Percentiles rank a stretch among this genome's conserved stretches.
Conservation (phyloP, 2,797 vertebrate genomes). For the Buceros bicornis region DNA sequence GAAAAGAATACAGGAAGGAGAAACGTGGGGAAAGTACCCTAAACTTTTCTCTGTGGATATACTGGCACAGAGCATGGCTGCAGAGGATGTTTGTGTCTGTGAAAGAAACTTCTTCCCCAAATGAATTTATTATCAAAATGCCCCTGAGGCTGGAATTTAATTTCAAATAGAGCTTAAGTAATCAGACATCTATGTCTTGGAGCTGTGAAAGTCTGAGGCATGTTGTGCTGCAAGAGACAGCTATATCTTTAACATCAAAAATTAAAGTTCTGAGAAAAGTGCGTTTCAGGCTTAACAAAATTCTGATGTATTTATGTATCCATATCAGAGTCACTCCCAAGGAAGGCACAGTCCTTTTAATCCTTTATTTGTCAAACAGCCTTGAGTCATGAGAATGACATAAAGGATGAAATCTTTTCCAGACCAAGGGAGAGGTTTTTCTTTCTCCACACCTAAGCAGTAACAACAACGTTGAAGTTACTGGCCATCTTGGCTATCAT, state of each 20-base stretch:
- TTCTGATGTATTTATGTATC: not conserved
- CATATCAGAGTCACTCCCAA: not conserved
- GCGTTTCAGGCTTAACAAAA: slow-evolving; percentile 27
- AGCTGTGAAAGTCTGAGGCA: slow-evolving; percentile 65
- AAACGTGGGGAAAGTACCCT: slow-evolving; percentile 60
- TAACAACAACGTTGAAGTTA: not conserved
- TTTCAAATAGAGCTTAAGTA: slow-evolving; percentile 75
- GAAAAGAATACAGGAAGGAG: slow-evolving; percentile 2
- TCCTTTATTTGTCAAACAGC: not conserved
- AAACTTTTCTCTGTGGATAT: not conserved
- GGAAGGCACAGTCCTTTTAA: not conserved
- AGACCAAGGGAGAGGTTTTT: not conserved
- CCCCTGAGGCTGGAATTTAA: slow-evolving; percentile 75
- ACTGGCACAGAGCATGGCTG: not conserved
- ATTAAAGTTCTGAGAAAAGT: slow-evolving; percentile 34
- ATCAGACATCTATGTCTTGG: slow-evolving; percentile 75
- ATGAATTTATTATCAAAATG: slow-evolving; percentile 75
- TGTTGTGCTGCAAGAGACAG: slow-evolving; percentile 53
- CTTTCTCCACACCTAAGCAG: not conserved
- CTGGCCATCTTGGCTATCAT: not conserved
- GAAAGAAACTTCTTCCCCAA: slow-evolving; percentile 61
- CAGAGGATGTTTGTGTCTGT: slow-evolving; percentile 46
- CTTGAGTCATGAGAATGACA: not conserved
- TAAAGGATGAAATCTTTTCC: not conserved
- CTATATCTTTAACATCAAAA: slow-evolving; percentile 70